Evolutionary conservation across 2,888 invertebrate species (phyloP).

Genomic region (Pachymerium ferrugineum): DNA sequence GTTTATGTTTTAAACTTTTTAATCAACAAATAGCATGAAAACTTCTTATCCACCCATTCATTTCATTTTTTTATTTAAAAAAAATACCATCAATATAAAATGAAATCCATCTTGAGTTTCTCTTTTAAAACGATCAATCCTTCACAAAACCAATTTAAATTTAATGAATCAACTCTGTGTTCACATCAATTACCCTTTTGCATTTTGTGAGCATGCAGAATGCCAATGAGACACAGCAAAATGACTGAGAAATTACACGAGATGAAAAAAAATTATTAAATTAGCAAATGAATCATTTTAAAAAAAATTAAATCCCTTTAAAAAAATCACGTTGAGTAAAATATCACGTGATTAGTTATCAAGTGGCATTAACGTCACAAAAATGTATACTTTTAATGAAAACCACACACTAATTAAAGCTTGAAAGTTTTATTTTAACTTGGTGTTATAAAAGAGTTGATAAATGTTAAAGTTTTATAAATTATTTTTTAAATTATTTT

Average conservation of each 20-base stretch:
- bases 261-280: background rate
- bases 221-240: background rate
- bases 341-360: background rate
- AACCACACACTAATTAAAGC: constrained; percentile 5
- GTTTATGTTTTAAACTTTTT: background rate
- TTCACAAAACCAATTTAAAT: constrained; percentile 21
- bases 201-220: constrained; percentile 4
- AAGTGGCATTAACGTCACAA: background rate
- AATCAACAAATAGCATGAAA: background rate
- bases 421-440: background rate
- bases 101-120: background rate
- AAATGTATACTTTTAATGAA: background rate
- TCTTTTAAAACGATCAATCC: constrained; percentile 6
- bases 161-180: constrained; percentile 18
- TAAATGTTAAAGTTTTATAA: background rate
- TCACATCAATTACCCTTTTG: constrained; percentile 2
- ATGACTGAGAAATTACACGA: too few species aligned
- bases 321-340: background rate
- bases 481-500: background rate
- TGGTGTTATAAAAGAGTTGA: background rate
- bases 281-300: background rate
- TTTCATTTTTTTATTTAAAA: background rate
- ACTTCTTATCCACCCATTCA: background rate
- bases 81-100: background rate
- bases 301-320: background rate